Percentiles rank a stretch among this genome's conserved stretches.
These are phyloP conservation scores for Euleptes europaea DNA, from an alignment of 2,113 vertebrate genomes.

Conservation along the genomic window DNA sequence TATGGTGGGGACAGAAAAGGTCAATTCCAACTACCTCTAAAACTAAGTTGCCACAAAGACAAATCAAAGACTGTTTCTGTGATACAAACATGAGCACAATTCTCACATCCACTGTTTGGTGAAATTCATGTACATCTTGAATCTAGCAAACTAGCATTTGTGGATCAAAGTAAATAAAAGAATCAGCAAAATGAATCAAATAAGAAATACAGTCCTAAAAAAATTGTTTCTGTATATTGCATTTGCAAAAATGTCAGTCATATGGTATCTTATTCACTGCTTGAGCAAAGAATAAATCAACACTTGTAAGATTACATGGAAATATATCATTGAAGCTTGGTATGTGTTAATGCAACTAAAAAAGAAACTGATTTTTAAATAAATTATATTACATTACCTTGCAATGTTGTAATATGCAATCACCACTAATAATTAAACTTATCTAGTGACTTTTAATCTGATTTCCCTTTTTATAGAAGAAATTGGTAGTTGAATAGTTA, in stretches of 20 bases:
- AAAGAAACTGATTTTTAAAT: slow-evolving; percentile 27
- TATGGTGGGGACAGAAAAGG: not conserved
- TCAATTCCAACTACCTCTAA: not conserved
- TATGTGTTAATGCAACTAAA: slow-evolving; percentile 16
- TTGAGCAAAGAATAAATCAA: slow-evolving; percentile 37
- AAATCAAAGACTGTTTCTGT: not conserved
- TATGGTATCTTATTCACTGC: slow-evolving; percentile 19
- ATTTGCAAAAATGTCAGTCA: slow-evolving; percentile 32
- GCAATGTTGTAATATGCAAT: not conserved
- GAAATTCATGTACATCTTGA: slow-evolving; percentile 21
- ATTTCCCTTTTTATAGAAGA: not conserved
- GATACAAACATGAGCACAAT: not conserved
- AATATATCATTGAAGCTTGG: not conserved
- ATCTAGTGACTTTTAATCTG: slow-evolving; percentile 32
- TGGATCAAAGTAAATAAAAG: slow-evolving; percentile 33
- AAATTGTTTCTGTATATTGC: slow-evolving; percentile 26
- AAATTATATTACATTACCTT: not conserved
- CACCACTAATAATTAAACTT: slow-evolving; percentile 37
- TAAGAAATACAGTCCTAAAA: slow-evolving; percentile 39
- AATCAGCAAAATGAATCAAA: slow-evolving; percentile 22
- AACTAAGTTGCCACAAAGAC: not conserved
- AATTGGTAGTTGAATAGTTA: not conserved
- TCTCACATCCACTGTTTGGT: not conserved
- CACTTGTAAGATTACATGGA: slow-evolving; percentile 21
- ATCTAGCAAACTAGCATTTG: slow-evolving; percentile 19